Evolutionary conservation across 2,797 vertebrate species (phyloP), one percentile per base, ranked within the genome.

Genomic region (Astyanax mexicanus): DNA sequence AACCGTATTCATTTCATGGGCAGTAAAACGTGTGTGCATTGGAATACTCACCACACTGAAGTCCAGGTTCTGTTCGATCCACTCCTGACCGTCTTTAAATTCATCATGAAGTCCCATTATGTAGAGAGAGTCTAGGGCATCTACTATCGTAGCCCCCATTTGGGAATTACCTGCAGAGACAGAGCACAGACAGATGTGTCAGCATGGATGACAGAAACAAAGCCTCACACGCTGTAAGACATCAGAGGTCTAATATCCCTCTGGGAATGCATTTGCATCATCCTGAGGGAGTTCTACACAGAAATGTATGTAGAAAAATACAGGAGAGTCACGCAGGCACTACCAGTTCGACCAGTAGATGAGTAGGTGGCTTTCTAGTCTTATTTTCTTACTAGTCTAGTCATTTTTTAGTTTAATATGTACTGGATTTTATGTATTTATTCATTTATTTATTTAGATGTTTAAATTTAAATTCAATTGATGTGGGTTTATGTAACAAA

Each of bases 91-190:
- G 65, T 98, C 97, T 90, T 94, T 95, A 90, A 99, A 99, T 90
- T 99, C 98, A 52, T 96, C 94, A 0, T 96, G 95, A 69, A 99
- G 95, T 25, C 97, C 98, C 98, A 99, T 99, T 80, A 99, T 98
- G 86, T 96, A 99, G 69, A 99, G 95, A 2, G 96, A 98, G 92
- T 99, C 98, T 86, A 99, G 85, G 57, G 98, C 97, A 70, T 99
- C 98, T 86, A 99, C 97, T 73, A 99, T 97, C 64, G 96, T 96
- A 72, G 98, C 98, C 76, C 98, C 98, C 83, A 99, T 91, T 66
- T 98, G 96, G 75, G 97, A 97, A 88, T 96, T 98, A 84, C 98
- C 98, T 99, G 83, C 17, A n/a, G 25, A 35, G 6, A 65, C 32
- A 29, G 23, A 15, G 29, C 4, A 64, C 42, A 70, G 11, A 61